Evolutionary conservation across 1,140 invertebrate species (phyloP).

Genomic region (Mycetomoellerius zeteki): DNA sequence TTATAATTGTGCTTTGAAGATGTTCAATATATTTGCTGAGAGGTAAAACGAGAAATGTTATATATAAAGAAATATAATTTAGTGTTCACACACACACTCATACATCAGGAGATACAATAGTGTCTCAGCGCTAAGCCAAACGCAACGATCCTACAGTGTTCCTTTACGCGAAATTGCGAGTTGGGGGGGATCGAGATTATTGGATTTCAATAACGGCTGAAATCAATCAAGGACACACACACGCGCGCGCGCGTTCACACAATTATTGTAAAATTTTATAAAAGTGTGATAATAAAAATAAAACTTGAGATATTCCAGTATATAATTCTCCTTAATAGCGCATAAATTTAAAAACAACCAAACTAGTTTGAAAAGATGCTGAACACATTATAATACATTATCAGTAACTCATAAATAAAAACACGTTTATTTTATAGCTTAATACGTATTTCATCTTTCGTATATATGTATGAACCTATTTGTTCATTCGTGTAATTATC

Average conservation of each 20-base stretch:
- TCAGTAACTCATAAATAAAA: slow-evolving; percentile 24
- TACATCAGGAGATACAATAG: too few species aligned
- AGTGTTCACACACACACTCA: neutral
- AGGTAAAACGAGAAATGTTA: slow-evolving; percentile 38
- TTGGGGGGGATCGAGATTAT: too few species aligned
- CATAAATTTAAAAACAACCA: slow-evolving; percentile 7
- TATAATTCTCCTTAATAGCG: slow-evolving; percentile 7
- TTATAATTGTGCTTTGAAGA: slow-evolving; percentile 46
- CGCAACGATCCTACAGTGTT: too few species aligned
- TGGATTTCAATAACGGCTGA: too few species aligned
- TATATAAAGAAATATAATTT: slow-evolving; percentile 34
- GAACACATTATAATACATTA: slow-evolving; percentile 57
- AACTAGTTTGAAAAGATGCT: slow-evolving; percentile 15
- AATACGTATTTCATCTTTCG: neutral
- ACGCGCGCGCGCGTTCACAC: neutral
- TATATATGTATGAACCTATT: slow-evolving; percentile 14
- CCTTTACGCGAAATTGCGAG: too few species aligned
- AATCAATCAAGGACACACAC: neutral
- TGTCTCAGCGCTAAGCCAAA: too few species aligned
- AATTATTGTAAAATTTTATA: slow-evolving; percentile 29
- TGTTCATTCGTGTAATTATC: slow-evolving; percentile 15
- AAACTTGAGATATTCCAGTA: slow-evolving; percentile 5
- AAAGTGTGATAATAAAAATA: neutral
- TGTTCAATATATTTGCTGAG: slow-evolving; percentile 28
- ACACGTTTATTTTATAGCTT: slow-evolving; percentile 22